Evolutionary conservation across 37 sponge, comb jelly and placozoan genomes (phyloP), one percentile per base, ranked within the genome.

Genomic region (Aphrocallistes beatrix): DNA sequence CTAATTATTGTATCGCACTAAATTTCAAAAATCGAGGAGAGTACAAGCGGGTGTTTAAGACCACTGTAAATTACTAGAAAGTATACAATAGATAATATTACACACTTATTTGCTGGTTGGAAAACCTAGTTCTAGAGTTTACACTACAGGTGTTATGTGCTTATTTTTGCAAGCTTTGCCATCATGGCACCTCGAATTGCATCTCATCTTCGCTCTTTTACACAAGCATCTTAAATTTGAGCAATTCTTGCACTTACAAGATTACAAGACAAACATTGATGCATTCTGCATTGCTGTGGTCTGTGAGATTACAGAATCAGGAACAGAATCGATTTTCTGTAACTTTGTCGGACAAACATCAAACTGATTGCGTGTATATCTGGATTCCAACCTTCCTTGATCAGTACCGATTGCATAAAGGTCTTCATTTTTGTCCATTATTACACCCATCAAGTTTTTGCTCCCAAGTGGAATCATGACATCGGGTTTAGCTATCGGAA

Each of bases 261-360:
- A 60, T 8, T 60, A 60, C 10, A 30, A 25, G n/a, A 60, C 75
- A 13, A 8, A 8, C 34, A 25, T 19, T 25, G 75, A 60, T 25
- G 75, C 75, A 60, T 60, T 60, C 34, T 60, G 75, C 75, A 60
- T 60, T 6, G 75, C 75, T 32, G 75, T 60, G 10, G 28, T 60
- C 34, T 60, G 75, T 25, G 75, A 60, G n/a, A 60, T 60, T 19
- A 6, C n/a, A 28, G 10, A 25, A 25, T 19, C 28, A 60, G 75
- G 25, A 60, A 60, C 75, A 60, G 3, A 19, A 25, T 17, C 49
- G 13, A 3, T 3, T 19, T 60, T 30, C 34, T 25, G 8, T 19
- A 60, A 60, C 75, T 60, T 60, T 19, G 75, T 25, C 8, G 75
- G 25, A 28, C 75, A 60, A 28, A 60, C n/a, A 19, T 60, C 75